Conservation (phyloP, 2,888 invertebrate species). For the Tiphia femorata region DNA sequence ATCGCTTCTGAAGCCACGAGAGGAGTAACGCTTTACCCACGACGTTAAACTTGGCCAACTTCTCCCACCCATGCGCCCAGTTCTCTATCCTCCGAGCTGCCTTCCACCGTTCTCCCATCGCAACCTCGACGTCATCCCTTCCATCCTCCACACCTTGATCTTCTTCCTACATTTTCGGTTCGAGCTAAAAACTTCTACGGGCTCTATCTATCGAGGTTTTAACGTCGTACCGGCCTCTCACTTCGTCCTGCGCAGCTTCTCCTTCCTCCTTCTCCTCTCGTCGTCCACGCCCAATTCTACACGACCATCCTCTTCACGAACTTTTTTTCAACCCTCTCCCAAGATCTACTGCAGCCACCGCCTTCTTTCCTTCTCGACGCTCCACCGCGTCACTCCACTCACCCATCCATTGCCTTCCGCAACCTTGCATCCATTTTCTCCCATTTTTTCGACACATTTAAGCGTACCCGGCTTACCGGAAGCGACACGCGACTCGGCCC, state of each 20-base stretch:
- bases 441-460: background rate
- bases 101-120: slow-evolving; percentile 5
- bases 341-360: too few species aligned
- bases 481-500: background rate
- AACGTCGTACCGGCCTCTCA: slow-evolving; percentile 1
- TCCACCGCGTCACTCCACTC: background rate
- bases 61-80: slow-evolving; percentile 19
- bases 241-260: slow-evolving; percentile 1
- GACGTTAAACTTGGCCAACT: slow-evolving; percentile 44
- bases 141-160: background rate
- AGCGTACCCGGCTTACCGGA: background rate
- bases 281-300: too few species aligned
- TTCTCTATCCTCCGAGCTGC: slow-evolving; percentile 11
- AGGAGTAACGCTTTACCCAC: slow-evolving; percentile 22
- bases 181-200: slow-evolving; percentile 31
- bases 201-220: slow-evolving; percentile 23
- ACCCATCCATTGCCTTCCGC: background rate
- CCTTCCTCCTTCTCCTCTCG: background rate
- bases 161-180: background rate
- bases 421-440: background rate
- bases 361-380: too few species aligned
- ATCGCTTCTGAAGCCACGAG: slow-evolving; percentile 14
- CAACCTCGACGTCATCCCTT: background rate
- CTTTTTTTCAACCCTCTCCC: too few species aligned
- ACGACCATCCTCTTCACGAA: too few species aligned